A percentile compares a stretch with the other conserved stretches of the same genome.
These are phyloP conservation scores for Phalacrocorax aristotelis DNA, from an alignment of 2,113 vertebrate genomes.

Conservation along the genomic window DNA sequence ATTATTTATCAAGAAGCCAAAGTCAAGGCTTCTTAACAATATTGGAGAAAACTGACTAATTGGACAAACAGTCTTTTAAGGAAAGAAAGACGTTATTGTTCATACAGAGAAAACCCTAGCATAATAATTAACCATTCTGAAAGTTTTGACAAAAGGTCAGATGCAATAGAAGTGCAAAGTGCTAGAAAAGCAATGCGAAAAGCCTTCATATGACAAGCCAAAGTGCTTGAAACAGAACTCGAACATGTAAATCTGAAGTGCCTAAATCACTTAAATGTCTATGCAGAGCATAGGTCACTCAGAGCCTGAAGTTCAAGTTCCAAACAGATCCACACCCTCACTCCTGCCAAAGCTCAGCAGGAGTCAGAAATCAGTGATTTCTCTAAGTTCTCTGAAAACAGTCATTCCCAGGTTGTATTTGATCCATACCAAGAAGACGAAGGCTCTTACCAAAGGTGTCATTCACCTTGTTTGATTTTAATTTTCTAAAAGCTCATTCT, in stretches of 20 bases:
- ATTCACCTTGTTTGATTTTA: background rate
- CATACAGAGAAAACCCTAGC: background rate
- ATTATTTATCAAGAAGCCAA: constrained; percentile 44
- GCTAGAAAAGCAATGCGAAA: background rate
- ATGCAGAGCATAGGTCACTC: background rate
- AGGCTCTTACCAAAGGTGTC: background rate
- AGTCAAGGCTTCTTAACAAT: constrained; percentile 62
- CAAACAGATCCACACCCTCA: background rate
- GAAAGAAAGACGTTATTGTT: constrained; percentile 57
- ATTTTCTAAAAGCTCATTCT: background rate
- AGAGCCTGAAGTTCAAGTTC: background rate
- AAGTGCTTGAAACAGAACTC: background rate
- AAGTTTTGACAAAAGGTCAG: constrained; percentile 14
- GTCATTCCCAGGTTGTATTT: background rate
- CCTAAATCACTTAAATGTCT: background rate
- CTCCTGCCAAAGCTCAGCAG: background rate
- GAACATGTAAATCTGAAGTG: background rate
- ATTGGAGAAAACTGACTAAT: constrained; percentile 37
- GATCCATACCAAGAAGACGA: background rate
- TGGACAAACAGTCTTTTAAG: constrained; percentile 44
- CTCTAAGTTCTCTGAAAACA: background rate
- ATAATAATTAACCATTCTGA: constrained; percentile 51
- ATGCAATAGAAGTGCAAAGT: background rate
- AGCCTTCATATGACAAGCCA: background rate
- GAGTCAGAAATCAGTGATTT: background rate